Conservation (phyloP, 2,113 vertebrate genomes). For the Chionodraco myersi region DNA sequence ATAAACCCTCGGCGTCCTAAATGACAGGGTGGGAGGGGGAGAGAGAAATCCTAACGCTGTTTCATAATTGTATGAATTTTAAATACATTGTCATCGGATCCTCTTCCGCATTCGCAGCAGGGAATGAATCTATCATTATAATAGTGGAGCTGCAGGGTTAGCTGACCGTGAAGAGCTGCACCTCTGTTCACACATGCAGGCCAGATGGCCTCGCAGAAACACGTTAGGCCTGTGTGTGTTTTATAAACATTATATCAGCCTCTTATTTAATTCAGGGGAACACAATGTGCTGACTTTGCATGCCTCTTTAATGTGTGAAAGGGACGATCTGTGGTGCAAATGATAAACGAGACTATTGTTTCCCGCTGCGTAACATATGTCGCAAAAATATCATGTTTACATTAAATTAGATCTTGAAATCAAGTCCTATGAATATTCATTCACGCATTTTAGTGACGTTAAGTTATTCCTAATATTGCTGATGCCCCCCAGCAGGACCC, state of each 20-base stretch:
- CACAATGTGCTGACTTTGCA: neutral
- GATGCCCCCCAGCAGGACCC: slow-evolving; percentile 14
- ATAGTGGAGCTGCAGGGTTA: slow-evolving; percentile 70
- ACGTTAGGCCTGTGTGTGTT: slow-evolving; percentile 35
- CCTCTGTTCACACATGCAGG: slow-evolving; percentile 70
- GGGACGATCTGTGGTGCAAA: neutral
- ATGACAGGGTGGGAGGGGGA: slow-evolving; percentile 69
- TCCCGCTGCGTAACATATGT: neutral
- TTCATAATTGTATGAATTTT: slow-evolving; percentile 95
- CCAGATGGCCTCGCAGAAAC: slow-evolving; percentile 68
- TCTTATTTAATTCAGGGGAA: slow-evolving; percentile 14
- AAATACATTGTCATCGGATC: slow-evolving; percentile 79
- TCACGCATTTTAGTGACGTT: slow-evolving; percentile 27
- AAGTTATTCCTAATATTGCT: slow-evolving; percentile 48
- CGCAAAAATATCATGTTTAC: neutral
- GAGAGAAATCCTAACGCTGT: slow-evolving; percentile 77
- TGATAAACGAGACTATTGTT: neutral
- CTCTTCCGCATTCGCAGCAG: slow-evolving; percentile 75
- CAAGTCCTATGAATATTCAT: slow-evolving; percentile 56
- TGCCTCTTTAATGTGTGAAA: neutral
- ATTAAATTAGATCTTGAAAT: slow-evolving; percentile 14
- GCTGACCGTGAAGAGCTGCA: slow-evolving; percentile 71
- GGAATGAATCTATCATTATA: slow-evolving; percentile 63
- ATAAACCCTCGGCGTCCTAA: slow-evolving; percentile 85
- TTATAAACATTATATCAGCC: slow-evolving; percentile 35